Base-by-base conservation (phyloP, 2,113 vertebrate species). In the Rissa tridactyla region DNA sequence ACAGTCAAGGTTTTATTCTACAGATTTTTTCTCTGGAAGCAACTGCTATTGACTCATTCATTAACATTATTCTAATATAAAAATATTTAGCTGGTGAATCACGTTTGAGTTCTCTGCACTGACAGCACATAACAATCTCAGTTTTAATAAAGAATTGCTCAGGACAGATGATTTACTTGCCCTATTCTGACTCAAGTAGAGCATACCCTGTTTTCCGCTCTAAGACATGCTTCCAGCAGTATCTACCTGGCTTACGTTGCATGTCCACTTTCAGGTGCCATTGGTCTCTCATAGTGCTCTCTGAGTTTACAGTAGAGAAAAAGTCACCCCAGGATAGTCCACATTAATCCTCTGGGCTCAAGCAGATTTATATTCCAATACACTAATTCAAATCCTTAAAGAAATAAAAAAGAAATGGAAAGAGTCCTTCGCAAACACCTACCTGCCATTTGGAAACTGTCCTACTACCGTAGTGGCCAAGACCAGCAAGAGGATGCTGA, bases 371-470 rank as follows among this genome's bases (percentile, higher is more conserved):
- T 36, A 26, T 65, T 62, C 22, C 20, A 66, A 29, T 19, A 34
- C 25, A 46, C 13, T 55, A 47, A 47, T 68, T 82, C 7, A 84
- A 47, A 78, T 51, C 22, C 30, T 84, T 78, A 38, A 81, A 82
- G 25, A 80, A 81, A 69, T 54, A 16, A 20, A 52, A n/a, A 66
- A 94, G 13, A 75, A 82, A 57, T 5, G 1, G 32, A 29, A 55
- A 64, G 47, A 95, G 16, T 14, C 18, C 47, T 76, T 77, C 78
- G 51, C 15, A 90, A 87, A 75, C 13, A 81, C 75, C 27, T 96
- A 99, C 99, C 99, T 99, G 98, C 98, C 98, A 52, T 98, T 98
- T 55, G 99, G 99, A 51, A 99, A 95, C 81, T 98, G 98, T 62
- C 99, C 99, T 29, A 99, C 98, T 86, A 99, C 68, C 1, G 97